phyloP scores from a whole-genome alignment of 2,888 invertebrate species.

The Bellardia pandia region DNA sequence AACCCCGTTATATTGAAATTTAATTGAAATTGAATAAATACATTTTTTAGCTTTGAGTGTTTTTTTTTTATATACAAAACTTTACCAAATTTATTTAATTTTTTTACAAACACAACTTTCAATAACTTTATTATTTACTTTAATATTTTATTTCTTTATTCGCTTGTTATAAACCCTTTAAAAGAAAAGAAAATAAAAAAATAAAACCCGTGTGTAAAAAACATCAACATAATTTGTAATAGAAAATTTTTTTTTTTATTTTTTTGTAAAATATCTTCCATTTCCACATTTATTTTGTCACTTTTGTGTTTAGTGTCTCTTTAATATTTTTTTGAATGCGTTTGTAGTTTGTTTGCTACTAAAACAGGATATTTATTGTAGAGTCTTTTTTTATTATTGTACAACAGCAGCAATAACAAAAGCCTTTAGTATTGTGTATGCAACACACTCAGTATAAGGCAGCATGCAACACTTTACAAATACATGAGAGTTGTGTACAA shows the following conservation, averaged over 20 bases:
- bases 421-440: slow-evolving; percentile 46
- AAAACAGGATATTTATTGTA: slow-evolving; percentile 64
- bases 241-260: neutral
- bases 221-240: neutral
- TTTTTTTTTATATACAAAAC: no score
- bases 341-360: slow-evolving; percentile 47
- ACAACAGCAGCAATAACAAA: slow-evolving; percentile 28
- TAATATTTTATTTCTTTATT: neutral
- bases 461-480: slow-evolving; percentile 50
- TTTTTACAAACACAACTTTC: no score
- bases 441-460: slow-evolving; percentile 37
- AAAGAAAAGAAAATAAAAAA: neutral
- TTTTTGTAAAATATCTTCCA: neutral
- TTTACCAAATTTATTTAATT: no score
- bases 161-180: neutral
- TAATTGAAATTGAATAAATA: no score
- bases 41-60: no score
- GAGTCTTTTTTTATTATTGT: neutral
- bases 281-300: slow-evolving; percentile 34
- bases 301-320: slow-evolving; percentile 41
- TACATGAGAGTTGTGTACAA: neutral
- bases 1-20: no score
- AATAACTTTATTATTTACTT: no score
- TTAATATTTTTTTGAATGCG: slow-evolving; percentile 60
- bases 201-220: neutral